A percentile compares a stretch with the other conserved stretches of the same genome.
Evolutionary conservation across 2,113 vertebrate genomes (phyloP).

Genomic region (Desmodus rotundus): DNA sequence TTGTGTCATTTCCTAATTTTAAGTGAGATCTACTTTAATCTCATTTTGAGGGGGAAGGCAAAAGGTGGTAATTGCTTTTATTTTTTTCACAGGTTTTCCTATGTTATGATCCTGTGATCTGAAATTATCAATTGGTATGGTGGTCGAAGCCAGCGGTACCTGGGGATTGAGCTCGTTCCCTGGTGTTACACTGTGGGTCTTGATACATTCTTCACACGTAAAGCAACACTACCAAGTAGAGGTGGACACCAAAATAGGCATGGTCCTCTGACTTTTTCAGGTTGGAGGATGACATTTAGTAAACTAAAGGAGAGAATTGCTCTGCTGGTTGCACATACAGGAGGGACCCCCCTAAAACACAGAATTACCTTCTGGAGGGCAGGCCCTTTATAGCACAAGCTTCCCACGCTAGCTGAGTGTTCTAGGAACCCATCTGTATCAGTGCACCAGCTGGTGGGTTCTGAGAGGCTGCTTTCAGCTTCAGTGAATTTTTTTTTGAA

Average conservation of each 20-base stretch:
- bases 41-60: neutral
- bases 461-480: too few species aligned
- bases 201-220: neutral
- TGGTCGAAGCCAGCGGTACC: neutral
- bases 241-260: neutral
- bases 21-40: neutral
- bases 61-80: neutral
- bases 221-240: neutral
- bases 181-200: neutral
- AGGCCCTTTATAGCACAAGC: too few species aligned
- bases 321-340: neutral
- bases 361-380: too few species aligned
- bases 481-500: too few species aligned
- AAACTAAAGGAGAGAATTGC: neutral
- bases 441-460: too few species aligned
- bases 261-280: neutral
- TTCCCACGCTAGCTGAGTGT: too few species aligned
- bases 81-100: neutral
- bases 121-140: neutral
- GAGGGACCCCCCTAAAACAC: too few species aligned
- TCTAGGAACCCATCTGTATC: too few species aligned
- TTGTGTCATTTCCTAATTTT: conserved; percentile 19
- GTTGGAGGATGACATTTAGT: neutral
- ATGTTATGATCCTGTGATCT: neutral
- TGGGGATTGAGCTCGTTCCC: neutral